Percentiles rank a stretch among this genome's conserved stretches.
Conservation (phyloP, 2,113 vertebrate species). For the Aldabrachelys gigantea region DNA sequence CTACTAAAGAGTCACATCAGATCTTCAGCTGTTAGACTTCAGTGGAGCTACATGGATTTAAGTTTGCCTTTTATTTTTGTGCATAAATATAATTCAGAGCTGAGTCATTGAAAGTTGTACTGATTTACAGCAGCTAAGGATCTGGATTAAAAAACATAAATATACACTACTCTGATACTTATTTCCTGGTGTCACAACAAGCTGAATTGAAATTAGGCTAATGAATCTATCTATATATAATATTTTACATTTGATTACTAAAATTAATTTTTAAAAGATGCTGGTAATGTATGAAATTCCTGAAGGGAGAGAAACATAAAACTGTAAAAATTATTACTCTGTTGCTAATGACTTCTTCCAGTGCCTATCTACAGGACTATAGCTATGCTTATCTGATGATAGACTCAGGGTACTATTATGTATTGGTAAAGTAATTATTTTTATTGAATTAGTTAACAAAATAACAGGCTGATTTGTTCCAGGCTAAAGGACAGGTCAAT, state of each 20-base stretch:
- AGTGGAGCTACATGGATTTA: no score
- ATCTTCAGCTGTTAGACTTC: neutral
- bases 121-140: neutral
- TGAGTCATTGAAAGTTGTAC: neutral
- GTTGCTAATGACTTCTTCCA: slow-evolving; percentile 3
- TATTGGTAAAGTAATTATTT: slow-evolving; percentile 27
- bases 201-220: neutral
- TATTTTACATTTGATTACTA: slow-evolving; percentile 7
- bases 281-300: slow-evolving; percentile 24
- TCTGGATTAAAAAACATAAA: neutral
- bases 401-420: neutral
- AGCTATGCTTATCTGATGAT: neutral
- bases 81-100: neutral
- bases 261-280: slow-evolving; percentile 22
- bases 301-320: slow-evolving; percentile 9
- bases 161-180: neutral
- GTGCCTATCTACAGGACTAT: neutral
- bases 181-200: slow-evolving; percentile 13
- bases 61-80: neutral
- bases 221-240: neutral
- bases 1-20: slow-evolving; percentile 9
- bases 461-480: slow-evolving; percentile 2
- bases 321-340: neutral
- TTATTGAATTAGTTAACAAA: slow-evolving; percentile 27
- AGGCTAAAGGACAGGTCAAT: neutral